Conservation (phyloP, 2,113 vertebrate species). For the human region GRCh38 chr2:106625001-106625500, state of each 20-base stretch:
- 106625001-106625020: not conserved
- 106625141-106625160: not conserved
- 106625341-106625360: not conserved
- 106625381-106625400: not conserved
- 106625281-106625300: not conserved
- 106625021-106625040: not conserved
- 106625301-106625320: not conserved
- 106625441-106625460: not conserved
- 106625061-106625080: not conserved
- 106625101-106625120: not conserved
- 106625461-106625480: not conserved
- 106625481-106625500: constrained; percentile 2
- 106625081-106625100: not conserved
- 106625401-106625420: not conserved
- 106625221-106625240: constrained; percentile 32
- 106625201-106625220: not conserved
- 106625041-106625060: not conserved
- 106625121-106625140: not conserved
- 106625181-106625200: constrained; percentile 42
- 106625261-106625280: constrained; percentile 51
- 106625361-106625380: not conserved
- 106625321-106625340: not conserved
- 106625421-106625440: not conserved
- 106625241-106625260: constrained; percentile 25
- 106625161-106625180: not conserved